Percentiles rank a stretch among this genome's conserved stretches.
Conservation (phyloP, 2,797 vertebrate species). For the Echiichthys vipera region DNA sequence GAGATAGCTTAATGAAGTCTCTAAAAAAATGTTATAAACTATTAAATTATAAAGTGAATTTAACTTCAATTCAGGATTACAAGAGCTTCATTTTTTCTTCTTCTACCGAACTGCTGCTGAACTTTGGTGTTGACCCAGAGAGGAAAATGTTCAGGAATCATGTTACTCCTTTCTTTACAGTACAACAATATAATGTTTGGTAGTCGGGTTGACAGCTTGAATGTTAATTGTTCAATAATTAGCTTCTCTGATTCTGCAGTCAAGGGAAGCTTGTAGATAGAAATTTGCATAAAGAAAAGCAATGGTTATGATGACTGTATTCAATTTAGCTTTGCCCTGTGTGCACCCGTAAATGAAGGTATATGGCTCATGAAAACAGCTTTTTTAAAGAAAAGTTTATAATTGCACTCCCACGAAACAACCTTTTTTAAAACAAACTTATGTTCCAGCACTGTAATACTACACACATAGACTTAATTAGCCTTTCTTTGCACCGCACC, state of each 20-base stretch:
- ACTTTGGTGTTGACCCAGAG: slow-evolving; percentile 9
- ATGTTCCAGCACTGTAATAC: too few species aligned
- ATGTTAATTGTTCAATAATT: background rate
- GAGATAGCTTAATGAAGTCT: slow-evolving; percentile 53
- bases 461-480: too few species aligned
- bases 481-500: too few species aligned
- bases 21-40: slow-evolving; percentile 26
- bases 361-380: too few species aligned
- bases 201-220: background rate
- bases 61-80: slow-evolving; percentile 19
- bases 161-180: slow-evolving; percentile 1
- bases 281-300: too few species aligned
- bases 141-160: slow-evolving; percentile 3
- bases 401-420: too few species aligned
- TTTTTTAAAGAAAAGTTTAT: too few species aligned
- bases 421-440: too few species aligned
- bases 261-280: background rate
- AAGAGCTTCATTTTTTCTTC: slow-evolving; percentile 14
- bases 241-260: background rate
- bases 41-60: slow-evolving; percentile 43
- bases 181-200: background rate
- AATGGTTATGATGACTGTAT: too few species aligned
- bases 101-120: slow-evolving; percentile 30
- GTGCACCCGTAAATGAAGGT: too few species aligned
- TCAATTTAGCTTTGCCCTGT: too few species aligned